Base-by-base conservation (phyloP, 2,888 invertebrate genomes). In the Dione juno region DNA sequence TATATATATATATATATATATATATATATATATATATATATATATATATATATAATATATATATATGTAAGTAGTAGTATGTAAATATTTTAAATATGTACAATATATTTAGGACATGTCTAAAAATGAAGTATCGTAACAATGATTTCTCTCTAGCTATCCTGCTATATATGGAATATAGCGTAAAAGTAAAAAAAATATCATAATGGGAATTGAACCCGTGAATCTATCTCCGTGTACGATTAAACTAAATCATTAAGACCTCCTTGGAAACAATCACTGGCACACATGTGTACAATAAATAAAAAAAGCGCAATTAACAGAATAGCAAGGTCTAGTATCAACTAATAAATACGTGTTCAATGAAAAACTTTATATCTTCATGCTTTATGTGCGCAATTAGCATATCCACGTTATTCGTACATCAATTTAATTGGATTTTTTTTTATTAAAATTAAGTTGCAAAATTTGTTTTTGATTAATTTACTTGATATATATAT, bases 321-420 rank as follows among this genome's bases (percentile, higher is more conserved):
- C 54, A 35, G 9, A 54, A 35, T 41, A 41, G 21, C 43, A 21
- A 21, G 59, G 41, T n/a, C 59, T 41, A 43, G 43, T 14, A 59
- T 14, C 45, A 6, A 63, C 19, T 37, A 63, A 63, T 50, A 63
- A 63, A 63, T 50, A 63, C 35, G 11, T 50, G 71, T 74, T 75
- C 76, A 76, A 69, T 70, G 75, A 74, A 79, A 81, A 81, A 77
- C 75, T 80, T 80, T 79, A 81, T 79, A 58, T 67, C 74, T 75
- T 77, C 75, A 77, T 48, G 63, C 37, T 72, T 75, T 75, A 76
- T 73, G 69, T 69, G 41, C 67, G 79, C 78, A 82, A 82, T 83
- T 84, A 83, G 80, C 83, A 80, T 77, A 77, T 80, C 72, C 77
- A 77, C 80, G 81, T 79, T 79, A 81, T 75, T 79, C 76, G 78